Evolutionary conservation across 2,888 invertebrate genomes (phyloP).

Genomic region (Dolomedes plantarius): DNA sequence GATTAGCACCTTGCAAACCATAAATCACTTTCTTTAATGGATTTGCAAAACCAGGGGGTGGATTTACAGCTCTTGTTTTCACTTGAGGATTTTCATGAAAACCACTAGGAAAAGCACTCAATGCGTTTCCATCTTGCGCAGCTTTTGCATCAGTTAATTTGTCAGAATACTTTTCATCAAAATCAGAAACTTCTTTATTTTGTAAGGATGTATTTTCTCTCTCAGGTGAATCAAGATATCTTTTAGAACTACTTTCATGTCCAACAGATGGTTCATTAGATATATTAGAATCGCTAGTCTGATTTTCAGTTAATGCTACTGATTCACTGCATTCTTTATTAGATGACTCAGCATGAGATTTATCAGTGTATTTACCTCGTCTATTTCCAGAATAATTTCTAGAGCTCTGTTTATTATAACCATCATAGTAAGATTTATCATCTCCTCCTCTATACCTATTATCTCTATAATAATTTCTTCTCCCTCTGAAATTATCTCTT

Average conservation of each 20-base stretch:
- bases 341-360: background rate
- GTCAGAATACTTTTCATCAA: background rate
- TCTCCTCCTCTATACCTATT: background rate
- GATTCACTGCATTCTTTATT: background rate
- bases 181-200: background rate
- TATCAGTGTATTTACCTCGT: background rate
- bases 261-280: no score
- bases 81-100: background rate
- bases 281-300: background rate
- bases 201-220: background rate
- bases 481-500: background rate
- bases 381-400: background rate
- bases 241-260: no score
- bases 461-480: background rate
- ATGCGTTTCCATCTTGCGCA: background rate
- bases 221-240: no score
- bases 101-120: background rate
- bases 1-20: conserved; percentile 45
- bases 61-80: background rate
- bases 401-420: background rate
- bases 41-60: conserved; percentile 57
- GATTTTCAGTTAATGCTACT: background rate
- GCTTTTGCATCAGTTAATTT: background rate
- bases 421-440: background rate
- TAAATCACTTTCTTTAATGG: conserved; percentile 53